Conservation (phyloP, 2,888 invertebrate genomes). For the Tenthredo notha region DNA sequence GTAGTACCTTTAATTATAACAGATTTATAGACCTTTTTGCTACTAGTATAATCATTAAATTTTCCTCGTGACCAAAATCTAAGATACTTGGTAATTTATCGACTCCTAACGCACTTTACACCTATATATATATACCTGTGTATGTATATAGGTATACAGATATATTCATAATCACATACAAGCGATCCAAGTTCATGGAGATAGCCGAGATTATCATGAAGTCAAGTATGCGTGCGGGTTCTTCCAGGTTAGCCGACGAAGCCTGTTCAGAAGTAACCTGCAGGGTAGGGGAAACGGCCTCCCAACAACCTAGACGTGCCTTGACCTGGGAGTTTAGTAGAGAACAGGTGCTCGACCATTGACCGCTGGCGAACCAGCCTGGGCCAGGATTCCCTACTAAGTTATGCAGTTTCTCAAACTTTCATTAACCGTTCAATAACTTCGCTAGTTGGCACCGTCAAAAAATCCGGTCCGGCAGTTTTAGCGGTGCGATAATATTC, state of each 20-base stretch:
- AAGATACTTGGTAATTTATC: constrained; percentile 12
- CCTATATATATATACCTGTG: not conserved
- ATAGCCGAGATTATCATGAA: constrained; percentile 36
- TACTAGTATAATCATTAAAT: constrained; percentile 15
- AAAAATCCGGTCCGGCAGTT: constrained; percentile 30
- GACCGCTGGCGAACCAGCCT: constrained; percentile 62
- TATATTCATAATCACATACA: not conserved
- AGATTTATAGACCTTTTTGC: constrained; percentile 21
- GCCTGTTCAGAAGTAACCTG: constrained; percentile 34
- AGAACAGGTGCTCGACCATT: constrained; percentile 74
- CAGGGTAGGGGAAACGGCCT: constrained; percentile 74
- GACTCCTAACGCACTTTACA: constrained; percentile 1
- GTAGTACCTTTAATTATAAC: constrained; percentile 24
- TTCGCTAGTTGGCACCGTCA: not conserved
- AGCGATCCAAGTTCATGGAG: not conserved
- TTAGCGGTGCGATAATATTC: constrained; percentile 28
- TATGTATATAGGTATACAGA: no score
- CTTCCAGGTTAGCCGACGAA: constrained; percentile 35
- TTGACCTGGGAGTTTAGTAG: constrained; percentile 73
- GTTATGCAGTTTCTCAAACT: constrained; percentile 63
- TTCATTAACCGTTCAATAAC: constrained; percentile 48
- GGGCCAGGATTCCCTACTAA: constrained; percentile 67
- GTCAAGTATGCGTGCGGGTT: constrained; percentile 42
- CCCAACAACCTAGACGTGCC: constrained; percentile 76
- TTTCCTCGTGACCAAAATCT: constrained; percentile 21